phyloP scores from a whole-genome alignment of 2,888 invertebrate species.

The Drosophila emarginata region DNA sequence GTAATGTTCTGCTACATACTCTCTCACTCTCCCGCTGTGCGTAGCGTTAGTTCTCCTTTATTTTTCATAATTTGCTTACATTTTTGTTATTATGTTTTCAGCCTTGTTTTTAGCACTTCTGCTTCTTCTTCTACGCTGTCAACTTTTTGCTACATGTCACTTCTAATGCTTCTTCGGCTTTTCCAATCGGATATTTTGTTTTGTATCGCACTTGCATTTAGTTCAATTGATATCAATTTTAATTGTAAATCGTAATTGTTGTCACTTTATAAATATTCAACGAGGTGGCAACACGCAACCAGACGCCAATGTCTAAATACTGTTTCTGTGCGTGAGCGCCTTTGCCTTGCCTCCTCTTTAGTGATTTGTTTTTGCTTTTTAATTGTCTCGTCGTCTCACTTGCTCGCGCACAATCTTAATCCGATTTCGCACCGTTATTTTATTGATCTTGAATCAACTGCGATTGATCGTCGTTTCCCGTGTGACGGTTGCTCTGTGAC shows the following conservation, averaged over 20 bases:
- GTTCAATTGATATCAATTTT: slow-evolving; percentile 57
- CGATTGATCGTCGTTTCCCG: slow-evolving; percentile 36
- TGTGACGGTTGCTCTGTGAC: slow-evolving; percentile 56
- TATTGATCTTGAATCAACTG: slow-evolving; percentile 59
- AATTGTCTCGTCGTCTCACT: slow-evolving; percentile 46
- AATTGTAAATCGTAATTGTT: slow-evolving; percentile 24
- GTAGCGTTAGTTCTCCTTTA: slow-evolving; percentile 42
- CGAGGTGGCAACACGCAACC: slow-evolving; percentile 14
- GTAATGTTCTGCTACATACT: not conserved
- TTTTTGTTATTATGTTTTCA: slow-evolving; percentile 27
- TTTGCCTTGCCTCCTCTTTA: slow-evolving; percentile 34
- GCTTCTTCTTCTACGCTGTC: not conserved
- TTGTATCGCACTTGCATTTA: slow-evolving; percentile 28
- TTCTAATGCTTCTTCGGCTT: slow-evolving; percentile 45
- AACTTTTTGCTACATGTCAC: slow-evolving; percentile 26
- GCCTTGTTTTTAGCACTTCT: slow-evolving; percentile 24
- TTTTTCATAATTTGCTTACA: slow-evolving; percentile 24
- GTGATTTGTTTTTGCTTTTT: slow-evolving; percentile 25
- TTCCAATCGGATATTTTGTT: slow-evolving; percentile 25
- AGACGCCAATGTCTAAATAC: slow-evolving; percentile 32
- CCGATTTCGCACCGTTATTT: slow-evolving; percentile 63
- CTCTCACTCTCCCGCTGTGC: slow-evolving; percentile 23
- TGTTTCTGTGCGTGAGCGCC: slow-evolving; percentile 32
- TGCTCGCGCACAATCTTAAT: slow-evolving; percentile 33
- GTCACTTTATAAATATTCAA: slow-evolving; percentile 48